These are phyloP conservation scores for Spilogale gracilis DNA, from an alignment of 2,113 vertebrate species.

Conservation along the genomic window DNA sequence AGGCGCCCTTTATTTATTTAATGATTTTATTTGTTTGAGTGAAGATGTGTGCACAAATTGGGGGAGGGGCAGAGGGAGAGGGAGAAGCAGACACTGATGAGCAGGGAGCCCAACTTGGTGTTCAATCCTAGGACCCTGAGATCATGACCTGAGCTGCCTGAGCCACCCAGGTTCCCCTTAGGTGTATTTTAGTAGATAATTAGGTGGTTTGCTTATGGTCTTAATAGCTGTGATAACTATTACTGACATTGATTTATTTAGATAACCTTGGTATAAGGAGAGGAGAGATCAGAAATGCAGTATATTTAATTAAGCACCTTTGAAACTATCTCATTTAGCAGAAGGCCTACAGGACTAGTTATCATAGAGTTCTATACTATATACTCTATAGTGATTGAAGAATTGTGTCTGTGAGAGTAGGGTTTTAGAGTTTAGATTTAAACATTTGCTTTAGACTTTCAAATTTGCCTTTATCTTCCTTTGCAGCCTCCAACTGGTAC, in stretches of 20 bases:
- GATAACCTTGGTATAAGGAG: not conserved
- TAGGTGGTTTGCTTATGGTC: conserved; percentile 14
- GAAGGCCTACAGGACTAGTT: not conserved
- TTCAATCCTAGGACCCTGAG: not conserved
- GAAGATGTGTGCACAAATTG: no score
- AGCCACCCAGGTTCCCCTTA: not conserved
- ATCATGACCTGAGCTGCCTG: not conserved
- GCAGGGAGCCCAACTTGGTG: not conserved
- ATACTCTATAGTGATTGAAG: not conserved
- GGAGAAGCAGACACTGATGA: not conserved
- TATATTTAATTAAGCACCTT: conserved; percentile 34
- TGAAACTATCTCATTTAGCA: not conserved
- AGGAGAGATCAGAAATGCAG: not conserved
- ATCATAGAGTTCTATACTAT: not conserved
- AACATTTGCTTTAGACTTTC: not conserved
- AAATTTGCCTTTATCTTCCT: not conserved
- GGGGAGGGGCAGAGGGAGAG: not conserved
- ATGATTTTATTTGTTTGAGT: not conserved
- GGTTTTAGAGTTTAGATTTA: not conserved
- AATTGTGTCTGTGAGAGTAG: conserved; percentile 18
- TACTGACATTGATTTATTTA: not conserved
- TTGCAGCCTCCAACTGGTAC: conserved; percentile 94
- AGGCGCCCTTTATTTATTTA: not conserved
- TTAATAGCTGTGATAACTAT: conserved; percentile 31
- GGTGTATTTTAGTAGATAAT: conserved; percentile 10